Percentiles rank a stretch among this genome's conserved stretches.
These are phyloP conservation scores for Iselma pallidipennis DNA, from an alignment of 2,888 invertebrate genomes.

Conservation along the genomic window DNA sequence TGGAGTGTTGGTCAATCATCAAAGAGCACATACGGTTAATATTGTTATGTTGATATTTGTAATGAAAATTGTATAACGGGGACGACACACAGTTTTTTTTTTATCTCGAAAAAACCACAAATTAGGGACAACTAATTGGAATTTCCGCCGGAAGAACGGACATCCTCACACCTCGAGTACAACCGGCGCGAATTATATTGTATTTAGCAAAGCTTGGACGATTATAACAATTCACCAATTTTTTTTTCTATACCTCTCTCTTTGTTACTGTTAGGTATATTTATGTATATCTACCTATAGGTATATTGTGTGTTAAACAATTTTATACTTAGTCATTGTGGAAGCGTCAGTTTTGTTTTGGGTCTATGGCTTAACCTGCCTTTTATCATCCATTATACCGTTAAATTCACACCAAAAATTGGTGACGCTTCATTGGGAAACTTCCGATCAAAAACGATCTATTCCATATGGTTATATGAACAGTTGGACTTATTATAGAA, in stretches of 20 bases:
- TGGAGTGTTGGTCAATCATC: constrained; percentile 18
- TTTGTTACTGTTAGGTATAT: no score
- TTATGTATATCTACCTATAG: no score
- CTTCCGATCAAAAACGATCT: background rate
- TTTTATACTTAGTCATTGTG: constrained; percentile 40
- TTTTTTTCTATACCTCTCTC: background rate
- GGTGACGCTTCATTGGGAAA: background rate
- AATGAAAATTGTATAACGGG: constrained; percentile 20
- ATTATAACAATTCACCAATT: constrained; percentile 25
- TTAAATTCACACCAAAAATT: constrained; percentile 9
- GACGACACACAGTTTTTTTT: constrained; percentile 12
- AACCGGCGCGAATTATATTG: constrained; percentile 48
- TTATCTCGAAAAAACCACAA: constrained; percentile 24
- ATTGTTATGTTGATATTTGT: background rate
- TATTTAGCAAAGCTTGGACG: constrained; percentile 45
- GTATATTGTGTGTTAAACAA: constrained; percentile 39
- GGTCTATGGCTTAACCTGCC: background rate
- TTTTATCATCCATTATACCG: constrained; percentile 17
- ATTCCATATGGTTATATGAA: background rate
- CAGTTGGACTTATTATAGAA: background rate
- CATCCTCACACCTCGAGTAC: constrained; percentile 42
- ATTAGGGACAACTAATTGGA: constrained; percentile 45
- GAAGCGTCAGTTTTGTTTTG: constrained; percentile 16
- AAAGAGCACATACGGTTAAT: constrained; percentile 16
- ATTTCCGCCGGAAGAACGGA: constrained; percentile 46